Conservation (phyloP, 1,140 invertebrate species). For the Caerostris darwini region DNA sequence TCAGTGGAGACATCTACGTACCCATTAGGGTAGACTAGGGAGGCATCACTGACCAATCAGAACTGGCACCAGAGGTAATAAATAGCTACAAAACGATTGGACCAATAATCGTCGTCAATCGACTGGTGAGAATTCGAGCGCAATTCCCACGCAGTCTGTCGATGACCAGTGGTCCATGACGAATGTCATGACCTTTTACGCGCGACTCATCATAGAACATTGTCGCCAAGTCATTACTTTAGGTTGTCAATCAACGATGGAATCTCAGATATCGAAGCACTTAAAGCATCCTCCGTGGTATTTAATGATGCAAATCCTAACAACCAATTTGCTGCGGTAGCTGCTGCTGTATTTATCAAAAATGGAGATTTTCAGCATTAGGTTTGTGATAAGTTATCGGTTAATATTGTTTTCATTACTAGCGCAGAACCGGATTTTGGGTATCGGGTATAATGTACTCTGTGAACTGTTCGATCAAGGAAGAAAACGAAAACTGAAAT, state of each 20-base stretch:
- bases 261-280: not conserved
- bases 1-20: not conserved
- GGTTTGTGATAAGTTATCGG: no score
- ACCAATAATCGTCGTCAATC: conserved; percentile 8
- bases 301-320: conserved; percentile 9
- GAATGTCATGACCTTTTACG: conserved; percentile 39
- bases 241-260: not conserved
- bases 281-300: not conserved
- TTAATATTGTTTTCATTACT: no score
- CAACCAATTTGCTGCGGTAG: conserved; percentile 4
- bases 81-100: conserved; percentile 53
- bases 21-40: not conserved
- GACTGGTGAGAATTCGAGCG: conserved; percentile 21
- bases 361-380: not conserved
- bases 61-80: conserved; percentile 17
- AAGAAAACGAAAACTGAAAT: no score
- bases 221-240: not conserved
- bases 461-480: no score
- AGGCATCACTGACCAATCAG: conserved; percentile 45
- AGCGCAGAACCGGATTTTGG: no score
- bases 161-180: conserved; percentile 42
- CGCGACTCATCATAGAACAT: not conserved
- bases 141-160: conserved; percentile 33
- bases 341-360: not conserved
- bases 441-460: no score